These are phyloP conservation scores for Indicator maculatus DNA, from an alignment of 2,113 vertebrate species.

Conservation along the genomic window DNA sequence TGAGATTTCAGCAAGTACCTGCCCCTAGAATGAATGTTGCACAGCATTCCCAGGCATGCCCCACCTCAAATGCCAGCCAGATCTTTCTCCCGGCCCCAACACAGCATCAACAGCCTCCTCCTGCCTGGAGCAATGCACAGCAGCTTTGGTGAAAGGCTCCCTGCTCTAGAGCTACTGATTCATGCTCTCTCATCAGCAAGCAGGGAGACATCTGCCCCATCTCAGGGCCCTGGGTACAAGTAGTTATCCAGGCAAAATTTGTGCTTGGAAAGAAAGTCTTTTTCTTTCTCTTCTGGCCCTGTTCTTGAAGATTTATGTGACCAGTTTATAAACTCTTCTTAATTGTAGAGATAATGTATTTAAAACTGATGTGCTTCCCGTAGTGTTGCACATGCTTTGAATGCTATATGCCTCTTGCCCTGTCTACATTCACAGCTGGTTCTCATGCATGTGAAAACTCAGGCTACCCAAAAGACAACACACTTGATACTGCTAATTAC, in stretches of 20 bases:
- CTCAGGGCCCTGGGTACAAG: rapidly evolving
- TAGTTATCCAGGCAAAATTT: background rate
- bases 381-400: background rate
- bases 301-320: constrained; percentile 51
- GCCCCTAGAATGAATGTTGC: constrained; percentile 54
- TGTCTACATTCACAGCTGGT: constrained; percentile 44
- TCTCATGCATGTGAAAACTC: constrained; percentile 71
- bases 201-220: background rate
- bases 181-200: background rate
- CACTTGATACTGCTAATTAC: constrained; percentile 64
- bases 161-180: background rate
- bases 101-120: constrained; percentile 22
- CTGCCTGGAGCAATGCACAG: background rate
- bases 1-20: constrained; percentile 66
- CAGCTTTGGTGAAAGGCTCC: background rate
- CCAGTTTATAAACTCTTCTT: constrained; percentile 58
- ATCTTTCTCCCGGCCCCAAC: constrained; percentile 21
- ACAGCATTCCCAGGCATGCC: constrained; percentile 54
- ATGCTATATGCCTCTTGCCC: constrained; percentile 14
- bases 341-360: constrained; percentile 68
- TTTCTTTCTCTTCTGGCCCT: background rate
- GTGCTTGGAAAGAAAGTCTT: background rate
- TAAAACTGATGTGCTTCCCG: constrained; percentile 63
- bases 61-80: background rate
- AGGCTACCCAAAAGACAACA: constrained; percentile 69